Base-by-base conservation (phyloP, 2,113 vertebrate genomes). In the Eleginops maclovinus region DNA sequence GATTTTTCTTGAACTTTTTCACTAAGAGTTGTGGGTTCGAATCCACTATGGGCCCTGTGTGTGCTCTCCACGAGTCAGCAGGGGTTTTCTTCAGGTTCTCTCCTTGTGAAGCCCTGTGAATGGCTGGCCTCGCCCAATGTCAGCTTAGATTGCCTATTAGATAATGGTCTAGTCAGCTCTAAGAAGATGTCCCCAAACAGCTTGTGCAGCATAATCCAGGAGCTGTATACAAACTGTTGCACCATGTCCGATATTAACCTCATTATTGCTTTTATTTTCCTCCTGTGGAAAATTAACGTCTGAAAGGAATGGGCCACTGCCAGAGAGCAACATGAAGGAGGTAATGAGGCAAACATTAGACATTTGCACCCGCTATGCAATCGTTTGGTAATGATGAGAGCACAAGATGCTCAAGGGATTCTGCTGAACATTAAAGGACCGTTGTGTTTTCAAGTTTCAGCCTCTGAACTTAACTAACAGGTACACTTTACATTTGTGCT, bases 191-290 rank as follows among this genome's bases (percentile, higher is more conserved):
- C 65, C 56, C 47, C 14, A 65, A 79, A 83, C 69, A 72, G 68
- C 68, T 56, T 70, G 72, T 50, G 61, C 46, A 61, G 73, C 74
- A 77, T 31, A 72, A 68, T 65, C 59, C 61, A 56, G 28, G 43
- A 49, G 62, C 70, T 82, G 66, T 46, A 31, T 60, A 65, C 79
- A 81, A 83, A 75, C 24, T 41, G 72, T 76, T 21, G 53, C 65
- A 55, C 31, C 43, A 8, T 50, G 53, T 26, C 21, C 55, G 70
- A 70, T 84, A 81, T 84, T 84, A 75, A 81, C 74, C 75, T 81
- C 61, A 44, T 88, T 83, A 84, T 61, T 70, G 51, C n/a, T 16
- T 67, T 77, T 71, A 85, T 77, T 75, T 87, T 58, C 54, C 80
- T 59, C 62, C 50, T 15, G 72, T 50, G 53, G 61, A 71, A 11